Evolutionary conservation across 1,140 invertebrate genomes (phyloP).

Genomic region (Drosophila paulistorum): DNA sequence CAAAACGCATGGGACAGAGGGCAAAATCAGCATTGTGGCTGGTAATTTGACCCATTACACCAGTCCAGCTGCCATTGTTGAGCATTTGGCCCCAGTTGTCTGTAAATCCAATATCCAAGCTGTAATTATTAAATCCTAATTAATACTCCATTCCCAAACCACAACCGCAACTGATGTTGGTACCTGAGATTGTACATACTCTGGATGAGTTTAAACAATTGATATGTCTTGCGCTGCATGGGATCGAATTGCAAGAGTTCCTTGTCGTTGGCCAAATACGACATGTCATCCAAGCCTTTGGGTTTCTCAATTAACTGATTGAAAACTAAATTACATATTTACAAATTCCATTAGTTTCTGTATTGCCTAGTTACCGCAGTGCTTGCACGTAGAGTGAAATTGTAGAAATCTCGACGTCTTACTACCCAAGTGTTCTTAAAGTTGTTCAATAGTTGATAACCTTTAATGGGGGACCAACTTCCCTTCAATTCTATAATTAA

Average conservation of each 20-base stretch:
- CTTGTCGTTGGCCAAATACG: constrained; percentile 53
- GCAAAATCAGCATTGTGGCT: constrained; percentile 83
- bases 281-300: constrained; percentile 34
- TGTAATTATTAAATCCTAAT: constrained; percentile 39
- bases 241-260: constrained; percentile 83
- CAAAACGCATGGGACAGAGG: constrained; percentile 83
- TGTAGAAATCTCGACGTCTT: constrained; percentile 83
- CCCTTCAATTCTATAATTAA: constrained; percentile 57
- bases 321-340: too few relatives aligned
- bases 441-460: constrained; percentile 30
- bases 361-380: constrained; percentile 72
- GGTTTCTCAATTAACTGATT: constrained; percentile 64
- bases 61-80: constrained; percentile 84
- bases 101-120: constrained; percentile 79
- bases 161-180: not conserved
- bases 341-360: not conserved
- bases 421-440: constrained; percentile 33
- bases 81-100: constrained; percentile 83
- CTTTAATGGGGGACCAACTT: constrained; percentile 42
- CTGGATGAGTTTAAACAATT: constrained; percentile 81
- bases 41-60: constrained; percentile 84
- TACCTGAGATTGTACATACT: constrained; percentile 84
- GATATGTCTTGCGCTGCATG: constrained; percentile 84
- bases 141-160: not conserved
- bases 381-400: constrained; percentile 82